Evolutionary conservation across 2,797 vertebrate genomes (phyloP).

Genomic region (Rhodeus uyekii): DNA sequence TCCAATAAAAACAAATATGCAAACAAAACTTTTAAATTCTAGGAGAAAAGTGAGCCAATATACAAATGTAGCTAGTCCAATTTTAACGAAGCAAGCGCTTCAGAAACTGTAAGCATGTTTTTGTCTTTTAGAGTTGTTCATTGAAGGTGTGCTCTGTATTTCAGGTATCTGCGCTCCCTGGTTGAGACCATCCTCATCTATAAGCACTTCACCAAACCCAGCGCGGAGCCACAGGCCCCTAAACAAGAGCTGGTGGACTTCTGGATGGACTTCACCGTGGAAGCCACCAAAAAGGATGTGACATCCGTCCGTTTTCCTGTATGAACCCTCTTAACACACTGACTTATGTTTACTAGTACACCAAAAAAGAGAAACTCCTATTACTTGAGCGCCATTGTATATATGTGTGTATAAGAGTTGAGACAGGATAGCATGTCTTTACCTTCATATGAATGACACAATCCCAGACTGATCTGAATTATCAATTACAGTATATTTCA

Average conservation of each 20-base stretch:
- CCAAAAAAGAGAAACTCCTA: neutral
- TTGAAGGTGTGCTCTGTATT: slow-evolving; percentile 1
- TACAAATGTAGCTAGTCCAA: neutral
- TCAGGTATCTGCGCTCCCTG: slow-evolving; percentile 91
- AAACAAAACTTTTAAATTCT: neutral
- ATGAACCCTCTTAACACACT: slow-evolving; percentile 60
- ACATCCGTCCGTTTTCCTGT: slow-evolving; percentile 96
- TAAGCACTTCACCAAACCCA: slow-evolving; percentile 91
- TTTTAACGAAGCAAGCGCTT: neutral
- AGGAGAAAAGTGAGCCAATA: neutral
- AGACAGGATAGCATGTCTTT: neutral
- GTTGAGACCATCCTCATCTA: slow-evolving; percentile 96
- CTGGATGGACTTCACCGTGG: slow-evolving; percentile 98
- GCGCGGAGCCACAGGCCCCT: slow-evolving; percentile 80
- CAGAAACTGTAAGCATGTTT: neutral
- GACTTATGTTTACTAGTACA: neutral
- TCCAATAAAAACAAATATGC: neutral
- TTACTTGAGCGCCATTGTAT: neutral
- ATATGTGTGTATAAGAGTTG: neutral
- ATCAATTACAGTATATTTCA: neutral
- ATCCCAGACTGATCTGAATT: neutral
- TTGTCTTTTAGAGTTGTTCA: neutral
- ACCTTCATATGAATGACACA: neutral
- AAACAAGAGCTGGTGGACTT: slow-evolving; percentile 96
- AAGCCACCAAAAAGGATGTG: slow-evolving; percentile 92